Conservation (phyloP, 2,797 vertebrate genomes). For the Apodemus agrarius region DNA sequence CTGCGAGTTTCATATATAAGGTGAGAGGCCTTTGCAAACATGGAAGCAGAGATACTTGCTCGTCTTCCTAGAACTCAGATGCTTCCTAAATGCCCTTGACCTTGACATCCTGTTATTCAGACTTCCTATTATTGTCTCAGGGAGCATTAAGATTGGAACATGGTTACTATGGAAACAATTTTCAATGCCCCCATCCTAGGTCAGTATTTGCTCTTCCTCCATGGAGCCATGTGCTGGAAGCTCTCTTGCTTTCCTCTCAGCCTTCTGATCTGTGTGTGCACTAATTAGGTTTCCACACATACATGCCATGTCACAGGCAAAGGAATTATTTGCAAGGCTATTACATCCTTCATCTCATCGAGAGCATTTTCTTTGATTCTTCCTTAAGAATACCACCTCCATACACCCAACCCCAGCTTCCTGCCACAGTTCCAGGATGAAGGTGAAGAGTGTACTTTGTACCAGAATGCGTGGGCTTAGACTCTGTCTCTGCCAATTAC, state of each 20-base stretch:
- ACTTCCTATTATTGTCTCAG: not conserved
- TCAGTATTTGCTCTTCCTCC: not conserved
- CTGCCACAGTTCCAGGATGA: not conserved
- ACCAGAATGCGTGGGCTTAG: not conserved
- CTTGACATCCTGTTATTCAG: not conserved
- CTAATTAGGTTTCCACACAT: not conserved
- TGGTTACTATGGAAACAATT: not conserved
- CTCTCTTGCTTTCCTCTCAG: not conserved
- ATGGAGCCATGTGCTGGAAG: not conserved
- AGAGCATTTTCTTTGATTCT: not conserved
- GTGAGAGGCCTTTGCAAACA: conserved; percentile 13
- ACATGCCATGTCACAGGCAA: not conserved
- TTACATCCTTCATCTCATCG: conserved; percentile 4
- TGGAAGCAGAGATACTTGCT: not conserved
- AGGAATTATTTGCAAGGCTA: not conserved
- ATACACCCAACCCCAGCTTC: not conserved
- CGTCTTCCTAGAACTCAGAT: not conserved
- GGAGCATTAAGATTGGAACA: not conserved
- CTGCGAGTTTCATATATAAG: not conserved
- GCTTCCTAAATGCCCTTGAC: not conserved
- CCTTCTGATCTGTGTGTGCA: not conserved
- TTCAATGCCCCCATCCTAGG: not conserved
- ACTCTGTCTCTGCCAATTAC: conserved; percentile 19
- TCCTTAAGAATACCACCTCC: not conserved
- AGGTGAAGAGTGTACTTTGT: conserved; percentile 3